Base-by-base conservation (phyloP, 2,888 invertebrate species). In the Drosophila picticornis region DNA sequence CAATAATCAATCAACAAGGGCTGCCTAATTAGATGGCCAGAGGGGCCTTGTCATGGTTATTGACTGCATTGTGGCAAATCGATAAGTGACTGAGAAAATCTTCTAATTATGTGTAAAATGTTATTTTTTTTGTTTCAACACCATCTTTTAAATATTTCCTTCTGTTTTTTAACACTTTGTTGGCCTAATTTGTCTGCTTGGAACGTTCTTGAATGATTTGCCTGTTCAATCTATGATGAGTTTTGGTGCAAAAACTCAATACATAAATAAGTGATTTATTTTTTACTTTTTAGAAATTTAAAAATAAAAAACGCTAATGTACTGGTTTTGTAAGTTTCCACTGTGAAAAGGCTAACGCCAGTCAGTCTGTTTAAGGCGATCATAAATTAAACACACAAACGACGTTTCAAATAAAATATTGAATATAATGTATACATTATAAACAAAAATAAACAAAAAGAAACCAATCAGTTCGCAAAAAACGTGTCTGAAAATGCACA, bases 1-100 rank as follows among this genome's bases (percentile, higher is more conserved):
- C 65, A 52, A 57, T 52, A 70, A 90, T 85, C 85, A 73, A 90
- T 85, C 85, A 85, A 48, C 75, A 64, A 68, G 75, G 84, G 81
- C 77, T 67, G 75, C 70, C 75, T 73, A 88, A 86, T 85, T 77
- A 83, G 79, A 58, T 55, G 19, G 38, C 63, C 50, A 27, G 16
- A 53, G 22, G 25, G 52, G n/a, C 16, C 4, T 25, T 34, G 6
- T 55, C 1, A 31, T 32, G 29, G 31, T 25, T 57, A 61, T 46
- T 29, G 36, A 36, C 58, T 56, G 29, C 57, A 40, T 57, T 64
- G 59, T 66, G 78, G 70, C 52, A 65, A 75, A 81, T 31, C 31
- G 32, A 53, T 43, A 62, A 36, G 51, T 59, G 50, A 25, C 56
- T 31, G 59, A 57, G 56, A 64, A 73, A 67, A 38, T 70, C 53